phyloP scores from a whole-genome alignment of 2,113 vertebrate genomes.

The Blennius ocellaris region DNA sequence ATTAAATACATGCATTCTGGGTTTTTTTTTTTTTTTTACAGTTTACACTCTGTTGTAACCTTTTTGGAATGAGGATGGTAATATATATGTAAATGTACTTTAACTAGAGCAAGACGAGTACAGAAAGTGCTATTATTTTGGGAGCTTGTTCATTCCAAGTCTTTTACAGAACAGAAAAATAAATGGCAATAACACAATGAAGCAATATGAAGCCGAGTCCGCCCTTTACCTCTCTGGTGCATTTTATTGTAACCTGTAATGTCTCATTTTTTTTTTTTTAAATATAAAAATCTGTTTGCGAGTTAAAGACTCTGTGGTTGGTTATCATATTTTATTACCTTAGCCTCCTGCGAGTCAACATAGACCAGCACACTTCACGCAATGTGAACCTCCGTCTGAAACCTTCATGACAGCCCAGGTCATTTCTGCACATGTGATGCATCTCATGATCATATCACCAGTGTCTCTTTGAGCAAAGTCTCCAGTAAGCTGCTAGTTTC shows the following conservation, averaged over 20 bases:
- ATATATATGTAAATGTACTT: background rate
- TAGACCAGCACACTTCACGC: conserved; percentile 42
- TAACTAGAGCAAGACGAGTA: background rate
- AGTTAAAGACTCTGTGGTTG: conserved; percentile 32
- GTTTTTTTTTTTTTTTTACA: too few species aligned
- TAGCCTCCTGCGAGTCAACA: conserved; percentile 30
- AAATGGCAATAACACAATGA: background rate
- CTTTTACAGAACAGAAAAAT: background rate
- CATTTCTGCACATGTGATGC: conserved; percentile 61
- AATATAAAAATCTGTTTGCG: conserved; percentile 29
- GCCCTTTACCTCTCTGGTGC: background rate
- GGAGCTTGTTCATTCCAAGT: background rate
- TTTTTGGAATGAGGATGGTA: too few species aligned
- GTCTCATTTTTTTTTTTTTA: conserved; percentile 19
- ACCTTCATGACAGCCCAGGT: conserved; percentile 59
- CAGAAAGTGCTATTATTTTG: background rate
- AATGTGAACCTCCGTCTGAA: conserved; percentile 60
- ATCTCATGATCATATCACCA: conserved; percentile 69
- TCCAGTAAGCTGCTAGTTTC: conserved; percentile 74
- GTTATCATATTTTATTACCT: conserved; percentile 31
- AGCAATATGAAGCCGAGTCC: conserved; percentile 1
- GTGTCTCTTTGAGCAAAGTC: conserved; percentile 76
- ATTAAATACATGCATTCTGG: too few species aligned
- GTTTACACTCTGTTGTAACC: too few species aligned
- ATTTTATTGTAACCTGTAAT: conserved; percentile 30